Evolutionary conservation across 2,888 invertebrate genomes (phyloP).

Genomic region (Chrysodeixis includens): DNA sequence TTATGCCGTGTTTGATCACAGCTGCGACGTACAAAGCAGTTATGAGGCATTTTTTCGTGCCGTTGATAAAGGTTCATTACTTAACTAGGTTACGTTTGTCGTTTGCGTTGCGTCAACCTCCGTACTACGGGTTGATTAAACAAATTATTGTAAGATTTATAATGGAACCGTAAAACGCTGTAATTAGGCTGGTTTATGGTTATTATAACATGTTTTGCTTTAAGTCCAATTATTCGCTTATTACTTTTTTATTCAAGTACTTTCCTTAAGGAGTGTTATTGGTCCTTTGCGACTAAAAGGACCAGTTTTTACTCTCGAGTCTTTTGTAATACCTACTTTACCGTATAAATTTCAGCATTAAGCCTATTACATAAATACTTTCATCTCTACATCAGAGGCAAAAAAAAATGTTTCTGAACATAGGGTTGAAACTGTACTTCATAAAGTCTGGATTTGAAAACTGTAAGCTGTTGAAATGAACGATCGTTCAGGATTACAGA

Average conservation of each 20-base stretch:
- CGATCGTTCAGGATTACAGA: conserved; percentile 39
- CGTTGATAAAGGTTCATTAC: conserved; percentile 47
- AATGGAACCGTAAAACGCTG: conserved; percentile 14
- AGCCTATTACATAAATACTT: not conserved
- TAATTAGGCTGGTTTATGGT: conserved; percentile 25
- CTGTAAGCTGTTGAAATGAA: conserved; percentile 50
- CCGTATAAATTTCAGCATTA: too few relatives aligned
- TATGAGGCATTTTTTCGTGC: conserved; percentile 40
- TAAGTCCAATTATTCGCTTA: not conserved
- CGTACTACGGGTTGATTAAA: conserved; percentile 38
- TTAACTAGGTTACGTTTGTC: conserved; percentile 38
- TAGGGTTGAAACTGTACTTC: not conserved
- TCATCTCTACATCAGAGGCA: not conserved
- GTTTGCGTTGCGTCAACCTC: conserved; percentile 24
- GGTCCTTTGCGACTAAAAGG: not conserved
- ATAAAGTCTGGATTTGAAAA: conserved; percentile 15
- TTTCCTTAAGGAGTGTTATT: not conserved
- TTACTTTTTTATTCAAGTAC: not conserved
- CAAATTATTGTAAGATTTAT: conserved; percentile 46
- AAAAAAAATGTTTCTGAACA: not conserved
- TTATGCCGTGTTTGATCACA: conserved; percentile 11
- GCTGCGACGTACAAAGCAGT: conserved; percentile 15
- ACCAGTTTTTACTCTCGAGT: not conserved
- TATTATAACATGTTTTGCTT: conserved; percentile 22
- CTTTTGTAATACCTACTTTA: not conserved